phyloP scores from a whole-genome alignment of 92 coral and sea anemone species.

The Isaurus tuberculatus region DNA sequence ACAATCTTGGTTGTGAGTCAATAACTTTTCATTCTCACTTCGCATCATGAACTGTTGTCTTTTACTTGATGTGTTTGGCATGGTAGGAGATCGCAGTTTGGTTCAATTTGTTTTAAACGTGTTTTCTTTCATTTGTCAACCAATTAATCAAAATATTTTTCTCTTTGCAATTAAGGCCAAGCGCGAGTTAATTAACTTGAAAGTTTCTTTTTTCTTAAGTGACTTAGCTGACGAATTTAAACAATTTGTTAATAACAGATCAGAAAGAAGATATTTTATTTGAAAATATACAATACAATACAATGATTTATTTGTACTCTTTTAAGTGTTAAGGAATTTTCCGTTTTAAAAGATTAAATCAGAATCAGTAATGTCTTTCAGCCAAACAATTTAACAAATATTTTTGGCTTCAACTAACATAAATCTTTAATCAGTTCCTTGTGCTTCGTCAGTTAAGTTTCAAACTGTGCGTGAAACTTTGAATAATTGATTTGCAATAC shows the following conservation, averaged over 20 bases:
- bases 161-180: background rate
- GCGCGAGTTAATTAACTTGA: slow-evolving; percentile 15
- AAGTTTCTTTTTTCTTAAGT: background rate
- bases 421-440: background rate
- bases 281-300: no score
- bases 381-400: background rate
- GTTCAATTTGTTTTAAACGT: background rate
- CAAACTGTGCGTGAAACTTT: slow-evolving; percentile 6
- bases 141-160: background rate
- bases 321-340: background rate
- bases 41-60: background rate
- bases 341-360: background rate
- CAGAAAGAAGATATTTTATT: background rate
- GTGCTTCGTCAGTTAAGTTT: background rate
- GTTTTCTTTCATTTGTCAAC: slow-evolving; percentile 17
- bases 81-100: background rate
- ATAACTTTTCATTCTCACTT: background rate
- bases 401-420: background rate
- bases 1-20: no score
- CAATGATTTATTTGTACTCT: no score
- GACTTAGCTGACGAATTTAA: background rate
- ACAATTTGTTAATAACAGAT: background rate
- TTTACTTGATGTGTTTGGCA: background rate
- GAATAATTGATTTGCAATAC: slow-evolving; percentile 18
- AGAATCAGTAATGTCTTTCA: background rate